A percentile compares a stretch with the other conserved stretches of the same genome.
Conservation (phyloP, 2,888 invertebrate species). For the Sinhomidia bicolor region DNA sequence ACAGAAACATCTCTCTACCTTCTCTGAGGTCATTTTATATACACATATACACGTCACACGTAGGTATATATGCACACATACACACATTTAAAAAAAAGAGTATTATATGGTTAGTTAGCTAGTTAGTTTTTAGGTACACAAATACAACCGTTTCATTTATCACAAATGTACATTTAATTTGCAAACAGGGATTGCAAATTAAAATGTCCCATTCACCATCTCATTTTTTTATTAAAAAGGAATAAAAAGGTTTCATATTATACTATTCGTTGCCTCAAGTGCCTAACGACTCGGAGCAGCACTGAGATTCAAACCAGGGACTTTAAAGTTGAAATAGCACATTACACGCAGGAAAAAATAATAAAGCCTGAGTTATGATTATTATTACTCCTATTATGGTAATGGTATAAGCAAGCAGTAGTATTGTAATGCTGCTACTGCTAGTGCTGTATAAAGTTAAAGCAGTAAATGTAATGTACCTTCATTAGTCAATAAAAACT, state of each 20-base stretch:
- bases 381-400: neutral
- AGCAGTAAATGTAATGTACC: neutral
- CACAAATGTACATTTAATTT: conserved; percentile 53
- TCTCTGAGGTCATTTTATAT: conserved; percentile 8
- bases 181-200: conserved; percentile 44
- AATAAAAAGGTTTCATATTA: no score
- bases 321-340: neutral
- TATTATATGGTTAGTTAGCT: neutral
- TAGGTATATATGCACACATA: neutral
- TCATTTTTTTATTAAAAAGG: neutral
- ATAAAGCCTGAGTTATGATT: neutral
- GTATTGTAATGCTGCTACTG: neutral
- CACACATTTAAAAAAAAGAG: neutral
- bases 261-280: conserved; percentile 35
- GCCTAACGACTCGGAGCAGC: conserved; percentile 57
- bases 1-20: conserved; percentile 1
- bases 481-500: conserved; percentile 39
- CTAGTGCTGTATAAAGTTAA: neutral
- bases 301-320: neutral
- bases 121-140: neutral
- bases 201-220: conserved; percentile 14
- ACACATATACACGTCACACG: neutral
- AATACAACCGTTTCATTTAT: conserved; percentile 38
- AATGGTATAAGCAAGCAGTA: neutral
- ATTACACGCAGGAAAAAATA: neutral